Base-by-base conservation (phyloP, 1,140 invertebrate genomes). In the Bombus confusus region DNA sequence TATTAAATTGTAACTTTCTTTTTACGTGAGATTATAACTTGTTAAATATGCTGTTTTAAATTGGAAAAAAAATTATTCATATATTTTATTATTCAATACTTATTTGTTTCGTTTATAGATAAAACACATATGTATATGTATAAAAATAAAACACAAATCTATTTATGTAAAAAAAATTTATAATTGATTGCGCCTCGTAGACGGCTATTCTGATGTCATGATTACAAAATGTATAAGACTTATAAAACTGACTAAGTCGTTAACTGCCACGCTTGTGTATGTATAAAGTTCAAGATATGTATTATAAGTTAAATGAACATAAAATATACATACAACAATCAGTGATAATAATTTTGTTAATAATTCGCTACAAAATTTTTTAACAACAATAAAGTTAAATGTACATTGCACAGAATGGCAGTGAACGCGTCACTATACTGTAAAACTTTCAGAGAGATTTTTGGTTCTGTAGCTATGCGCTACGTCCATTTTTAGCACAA, bases 371-470 rank as follows among this genome's bases (percentile, higher is more conserved):
- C 39, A 47, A 52, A 74, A 73, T 68, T 72, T n/a, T 81, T 64
- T 52, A 87, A 72, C 31, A 79, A 34, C 72, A 81, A 69, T 74
- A 22, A 87, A 81, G 62, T 83, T 22, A 80, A 78, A 75, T 78
- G 71, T 90, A 90, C 80, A 90, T 90, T 88, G 80, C 86, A 87
- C 87, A 86, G 76, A 84, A 90, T 91, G 90, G 90, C 90, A 91
- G 90, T 91, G 87, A 91, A 91, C 90, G 87, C 52, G 87, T 89
- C 59, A 78, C 84, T 66, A 79, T 89, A 89, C 71, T 73, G 81
- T 86, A 86, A 88, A 87, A 91, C 68, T 83, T 85, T 91, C 64
- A 75, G 72, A 87, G 74, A 88, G 76, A 87, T 86, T 77, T 85
- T 91, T 91, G 85, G 82, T 91, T 85, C 79, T 80, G 66, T 87